phyloP scores from a whole-genome alignment of 2,113 vertebrate genomes.

The Phylloscopus trochiloides region DNA sequence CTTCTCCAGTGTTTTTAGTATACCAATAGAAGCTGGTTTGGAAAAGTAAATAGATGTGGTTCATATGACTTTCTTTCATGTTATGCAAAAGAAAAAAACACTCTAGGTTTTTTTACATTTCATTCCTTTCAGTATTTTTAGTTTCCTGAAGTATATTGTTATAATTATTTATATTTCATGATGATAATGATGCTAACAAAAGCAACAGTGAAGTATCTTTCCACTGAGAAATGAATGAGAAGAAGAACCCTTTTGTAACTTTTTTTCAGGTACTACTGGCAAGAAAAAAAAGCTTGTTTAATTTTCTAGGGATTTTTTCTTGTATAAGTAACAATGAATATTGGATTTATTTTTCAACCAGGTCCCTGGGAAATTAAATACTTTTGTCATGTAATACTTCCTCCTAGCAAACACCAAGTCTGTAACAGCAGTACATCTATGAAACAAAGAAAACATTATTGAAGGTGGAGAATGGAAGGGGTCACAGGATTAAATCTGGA shows the following conservation, averaged over 20 bases:
- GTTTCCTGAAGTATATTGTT: background rate
- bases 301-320: conserved; percentile 8
- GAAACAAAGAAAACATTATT: conserved; percentile 10
- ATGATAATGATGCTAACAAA: conserved; percentile 1
- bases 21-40: background rate
- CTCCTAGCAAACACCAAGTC: background rate
- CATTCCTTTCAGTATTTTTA: background rate
- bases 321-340: background rate
- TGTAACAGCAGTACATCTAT: background rate
- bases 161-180: background rate
- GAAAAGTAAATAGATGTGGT: background rate
- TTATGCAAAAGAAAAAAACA: background rate
- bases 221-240: background rate
- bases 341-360: conserved; percentile 10
- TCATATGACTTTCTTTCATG: background rate
- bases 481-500: background rate
- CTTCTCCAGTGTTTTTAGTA: background rate
- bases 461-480: background rate
- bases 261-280: background rate
- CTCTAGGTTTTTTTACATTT: background rate
- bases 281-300: background rate
- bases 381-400: conserved; percentile 20
- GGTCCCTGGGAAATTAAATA: conserved; percentile 12
- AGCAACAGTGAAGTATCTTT: background rate
- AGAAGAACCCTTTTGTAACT: background rate